Percentiles rank a stretch among this genome's conserved stretches.
phyloP scores from a whole-genome alignment of 92 coral and sea anemone genomes.

The Phymanthus crucifer region DNA sequence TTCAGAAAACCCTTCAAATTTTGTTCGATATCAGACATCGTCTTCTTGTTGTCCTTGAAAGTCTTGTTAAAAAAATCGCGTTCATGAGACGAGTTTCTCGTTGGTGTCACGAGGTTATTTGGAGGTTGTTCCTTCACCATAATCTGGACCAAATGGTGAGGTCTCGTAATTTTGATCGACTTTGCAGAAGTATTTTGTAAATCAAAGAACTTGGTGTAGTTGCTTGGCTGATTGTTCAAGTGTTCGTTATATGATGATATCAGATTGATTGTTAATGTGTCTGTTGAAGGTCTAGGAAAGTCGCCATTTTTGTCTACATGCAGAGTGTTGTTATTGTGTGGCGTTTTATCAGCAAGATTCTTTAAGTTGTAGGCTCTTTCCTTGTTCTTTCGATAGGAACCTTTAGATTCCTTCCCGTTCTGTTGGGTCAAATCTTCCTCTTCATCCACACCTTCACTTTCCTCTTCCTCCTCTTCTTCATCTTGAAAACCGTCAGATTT shows the following conservation, averaged over 20 bases:
- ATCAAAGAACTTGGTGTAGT: not conserved
- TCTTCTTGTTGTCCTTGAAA: not conserved
- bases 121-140: not conserved
- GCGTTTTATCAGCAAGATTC: not conserved
- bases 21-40: not conserved
- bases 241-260: not conserved
- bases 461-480: not conserved
- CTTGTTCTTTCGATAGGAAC: not conserved
- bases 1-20: conserved; percentile 12
- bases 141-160: conserved; percentile 11
- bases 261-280: conserved; percentile 11
- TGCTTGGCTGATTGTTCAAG: not conserved
- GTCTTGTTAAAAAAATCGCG: not conserved
- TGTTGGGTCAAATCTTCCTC: not conserved
- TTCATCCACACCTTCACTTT: not conserved
- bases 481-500: not conserved
- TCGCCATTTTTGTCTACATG: not conserved
- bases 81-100: not conserved
- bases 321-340: not conserved
- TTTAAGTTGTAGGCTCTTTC: not conserved
- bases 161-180: not conserved
- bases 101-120: too few relatives aligned
- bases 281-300: not conserved
- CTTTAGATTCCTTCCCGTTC: not conserved
- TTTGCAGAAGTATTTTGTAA: not conserved